Percentiles rank a stretch among this genome's conserved stretches.
phyloP scores from a whole-genome alignment of 2,797 vertebrate species.

The Muraenolepis orangiensis region DNA sequence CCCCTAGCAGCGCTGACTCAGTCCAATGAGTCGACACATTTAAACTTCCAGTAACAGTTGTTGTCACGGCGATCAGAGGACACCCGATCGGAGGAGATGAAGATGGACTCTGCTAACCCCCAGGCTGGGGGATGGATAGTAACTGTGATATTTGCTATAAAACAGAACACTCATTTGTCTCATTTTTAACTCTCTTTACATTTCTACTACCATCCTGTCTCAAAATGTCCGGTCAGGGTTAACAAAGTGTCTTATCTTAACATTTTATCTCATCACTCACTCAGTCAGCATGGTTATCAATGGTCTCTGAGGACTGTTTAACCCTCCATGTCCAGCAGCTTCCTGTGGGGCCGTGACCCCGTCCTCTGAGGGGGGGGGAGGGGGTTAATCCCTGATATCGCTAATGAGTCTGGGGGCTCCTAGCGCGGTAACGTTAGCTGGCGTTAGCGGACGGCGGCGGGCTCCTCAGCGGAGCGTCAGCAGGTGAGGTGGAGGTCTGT shows the following conservation, averaged over 20 bases:
- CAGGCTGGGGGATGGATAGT: background rate
- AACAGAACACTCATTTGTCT: too few relatives aligned
- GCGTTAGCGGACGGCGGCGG: background rate
- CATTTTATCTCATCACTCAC: background rate
- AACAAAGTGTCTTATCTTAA: too few relatives aligned
- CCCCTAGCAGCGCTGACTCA: background rate
- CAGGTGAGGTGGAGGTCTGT: conserved; percentile 9
- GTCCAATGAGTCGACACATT: background rate
- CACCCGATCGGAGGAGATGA: background rate
- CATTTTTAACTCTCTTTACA: background rate
- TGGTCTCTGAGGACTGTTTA: too few relatives aligned
- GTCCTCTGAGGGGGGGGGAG: background rate
- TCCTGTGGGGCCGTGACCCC: background rate
- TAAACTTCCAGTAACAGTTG: background rate
- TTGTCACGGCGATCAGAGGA: background rate
- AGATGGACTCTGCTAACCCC: background rate
- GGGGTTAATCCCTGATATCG: background rate
- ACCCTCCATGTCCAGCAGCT: background rate
- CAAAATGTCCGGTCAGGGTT: background rate
- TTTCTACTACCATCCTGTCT: background rate
- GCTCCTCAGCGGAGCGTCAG: background rate
- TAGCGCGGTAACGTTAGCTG: too few relatives aligned
- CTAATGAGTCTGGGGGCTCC: background rate
- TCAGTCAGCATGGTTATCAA: too few relatives aligned
- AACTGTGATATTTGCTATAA: background rate